Base-by-base conservation (phyloP, 2,113 vertebrate genomes). In the Gadus macrocephalus region DNA sequence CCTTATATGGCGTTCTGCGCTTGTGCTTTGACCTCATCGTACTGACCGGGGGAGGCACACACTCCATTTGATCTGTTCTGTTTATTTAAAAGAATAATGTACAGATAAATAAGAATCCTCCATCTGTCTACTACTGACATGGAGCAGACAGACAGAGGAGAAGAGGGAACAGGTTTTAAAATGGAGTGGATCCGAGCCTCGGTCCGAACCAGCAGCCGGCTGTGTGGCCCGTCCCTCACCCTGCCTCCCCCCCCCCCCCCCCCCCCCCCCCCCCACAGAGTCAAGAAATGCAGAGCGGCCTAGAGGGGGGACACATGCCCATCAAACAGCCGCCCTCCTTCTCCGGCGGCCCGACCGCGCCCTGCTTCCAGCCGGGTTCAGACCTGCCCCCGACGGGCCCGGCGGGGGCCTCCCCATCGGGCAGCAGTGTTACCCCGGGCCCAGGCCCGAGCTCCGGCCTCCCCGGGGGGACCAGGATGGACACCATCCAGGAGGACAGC, bases 401-500 rank as follows among this genome's bases (percentile, higher is more conserved):
- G 2, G 11, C 72, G 19, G 22, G 31, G 6, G 62, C 58, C 76
- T 70, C 75, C 8, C 42, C 42, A 1, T 49, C 42, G 71, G 68
- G 64, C 79, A 73, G 65, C 87, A 85, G 74, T 71, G 42, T 14
- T 49, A 76, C 75, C 77, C 76, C 0, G 80, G 85, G 15, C 77
- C 82, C 75, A 63, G 72, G 69, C 42, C 78, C 59, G 85, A 89
- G 71, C 77, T 87, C 28, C 73, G 82, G 9, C 74, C 84, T 42
- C 75, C 81, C 80, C 84, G 92, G 85, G 69, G 92, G 91, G 70
- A 91, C 81, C 4, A 90, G 95, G 64, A 98, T 99, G 96, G 96
- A 93, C 89, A 99, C 97, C 0, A 99, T 99, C 86, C 95, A 96
- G 90, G 97, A 99, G 87, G 96, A 98, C 90, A 93, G 93, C 9